Base-by-base conservation (phyloP, 2,888 invertebrate species). In the Conops quadrifasciatus region DNA sequence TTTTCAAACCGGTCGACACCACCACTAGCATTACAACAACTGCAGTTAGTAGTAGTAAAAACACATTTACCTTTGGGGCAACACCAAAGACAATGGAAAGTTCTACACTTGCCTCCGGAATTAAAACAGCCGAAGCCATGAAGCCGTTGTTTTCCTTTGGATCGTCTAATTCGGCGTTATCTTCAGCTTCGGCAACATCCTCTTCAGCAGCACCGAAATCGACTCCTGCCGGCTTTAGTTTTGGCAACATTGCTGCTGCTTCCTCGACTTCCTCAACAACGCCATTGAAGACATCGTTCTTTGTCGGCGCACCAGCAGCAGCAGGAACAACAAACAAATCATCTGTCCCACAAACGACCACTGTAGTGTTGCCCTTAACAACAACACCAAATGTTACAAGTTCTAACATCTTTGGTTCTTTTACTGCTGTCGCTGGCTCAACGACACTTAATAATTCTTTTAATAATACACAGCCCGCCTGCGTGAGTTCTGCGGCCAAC, bases 71-170 rank as follows among this genome's bases (percentile, higher is more conserved):
- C 56, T 70, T 67, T 59, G 67, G 58, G 24, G 36, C 71, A 60
- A 67, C 68, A 36, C 58, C 63, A 67, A 45, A 21, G 70, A 63
- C 28, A 67, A 56, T 9, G 70, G 30, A 11, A 24, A 67, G 74
- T 13, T 49, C 73, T 7, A 4, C 36, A 5, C 26, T 72, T 56
- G 58, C 72, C 30, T 59, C 71, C 1, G 26, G 71, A 71, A 36
- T 70, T 28, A 67, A 72, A 24, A 21, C 76, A 49, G 71, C 74
- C n/a, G 72, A 72, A 13, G 58, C 74, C 7, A 70, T 75, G n/a
- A 77, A 77, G 58, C 76, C 77, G 26, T 74, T 75, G 70, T 77
- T 77, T 71, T 75, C 73, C 70, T 77, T 76, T 72, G 75, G 75
- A 4, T 47, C 72, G 66, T 19, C 70, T 1, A 16, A 36, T 7